Percentiles rank a stretch among this genome's conserved stretches.
Conservation (phyloP, 2,888 invertebrate species). For the Limnephilus lunatus region DNA sequence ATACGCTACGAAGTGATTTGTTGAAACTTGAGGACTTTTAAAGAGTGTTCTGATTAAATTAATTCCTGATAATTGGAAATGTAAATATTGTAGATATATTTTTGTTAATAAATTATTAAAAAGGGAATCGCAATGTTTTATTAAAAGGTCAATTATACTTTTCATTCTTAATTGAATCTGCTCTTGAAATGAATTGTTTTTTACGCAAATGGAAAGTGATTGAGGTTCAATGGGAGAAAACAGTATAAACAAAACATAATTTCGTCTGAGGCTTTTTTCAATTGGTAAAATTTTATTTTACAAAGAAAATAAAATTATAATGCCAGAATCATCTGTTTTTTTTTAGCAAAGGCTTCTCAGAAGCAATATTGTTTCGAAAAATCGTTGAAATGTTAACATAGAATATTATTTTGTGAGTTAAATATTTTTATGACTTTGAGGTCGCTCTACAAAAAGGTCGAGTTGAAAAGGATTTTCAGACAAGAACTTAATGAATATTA, state of each 20-base stretch:
- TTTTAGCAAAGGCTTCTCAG: background rate
- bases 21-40: constrained; percentile 30
- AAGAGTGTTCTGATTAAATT: constrained; percentile 5
- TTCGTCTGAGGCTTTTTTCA: background rate
- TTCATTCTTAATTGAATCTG: background rate
- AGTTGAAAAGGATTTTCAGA: background rate
- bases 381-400: background rate
- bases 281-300: background rate
- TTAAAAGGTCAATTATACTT: background rate
- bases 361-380: background rate
- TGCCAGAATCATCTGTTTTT: background rate
- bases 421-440: background rate
- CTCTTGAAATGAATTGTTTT: no score
- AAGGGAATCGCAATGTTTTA: background rate
- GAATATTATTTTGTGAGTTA: background rate
- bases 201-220: background rate
- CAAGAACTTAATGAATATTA: background rate
- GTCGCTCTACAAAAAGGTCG: background rate
- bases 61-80: constrained; percentile 20
- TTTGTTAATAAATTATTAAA: constrained; percentile 48
- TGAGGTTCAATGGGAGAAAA: background rate
- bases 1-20: constrained; percentile 34
- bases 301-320: background rate
- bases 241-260: background rate
- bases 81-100: constrained; percentile 48